Conservation (phyloP, 2,888 invertebrate genomes). For the Acrocera orbiculus region DNA sequence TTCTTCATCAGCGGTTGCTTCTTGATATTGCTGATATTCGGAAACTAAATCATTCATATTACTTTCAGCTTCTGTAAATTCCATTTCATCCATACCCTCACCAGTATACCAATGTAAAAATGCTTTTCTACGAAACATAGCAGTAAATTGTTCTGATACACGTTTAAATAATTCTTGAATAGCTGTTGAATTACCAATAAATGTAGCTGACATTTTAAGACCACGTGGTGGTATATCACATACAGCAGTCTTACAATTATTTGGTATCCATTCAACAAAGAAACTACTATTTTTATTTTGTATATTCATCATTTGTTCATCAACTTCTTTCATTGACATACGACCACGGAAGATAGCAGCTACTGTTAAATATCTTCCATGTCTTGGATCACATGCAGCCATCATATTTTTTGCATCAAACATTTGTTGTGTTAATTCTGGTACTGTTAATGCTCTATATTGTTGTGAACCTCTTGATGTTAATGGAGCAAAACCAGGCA, state of each 20-base stretch:
- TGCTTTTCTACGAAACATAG: constrained; percentile 93
- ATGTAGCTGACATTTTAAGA: constrained; percentile 86
- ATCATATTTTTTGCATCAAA: constrained; percentile 96
- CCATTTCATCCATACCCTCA: constrained; percentile 95
- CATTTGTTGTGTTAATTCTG: constrained; percentile 81
- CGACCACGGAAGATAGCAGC: constrained; percentile 81
- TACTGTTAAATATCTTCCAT: constrained; percentile 80
- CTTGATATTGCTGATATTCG: constrained; percentile 90
- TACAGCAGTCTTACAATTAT: constrained; percentile 85
- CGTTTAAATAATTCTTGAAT: constrained; percentile 86
- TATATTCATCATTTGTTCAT: constrained; percentile 88
- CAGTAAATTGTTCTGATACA: constrained; percentile 80
- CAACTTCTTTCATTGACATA: constrained; percentile 87
- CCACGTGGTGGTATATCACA: constrained; percentile 84
- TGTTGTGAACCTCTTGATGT: constrained; percentile 80
- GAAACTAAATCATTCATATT: constrained; percentile 93
- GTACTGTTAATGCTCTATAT: constrained; percentile 78
- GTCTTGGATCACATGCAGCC: constrained; percentile 87
- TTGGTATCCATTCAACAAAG: constrained; percentile 87
- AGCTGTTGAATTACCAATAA: constrained; percentile 84
- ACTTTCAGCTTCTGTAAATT: constrained; percentile 86
- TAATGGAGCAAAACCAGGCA: constrained; percentile 89
- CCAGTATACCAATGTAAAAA: constrained; percentile 98
- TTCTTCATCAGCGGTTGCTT: constrained; percentile 68
- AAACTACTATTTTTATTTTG: constrained; percentile 87